Conservation (phyloP, 2,888 invertebrate genomes). For the Callimorpha dominula region DNA sequence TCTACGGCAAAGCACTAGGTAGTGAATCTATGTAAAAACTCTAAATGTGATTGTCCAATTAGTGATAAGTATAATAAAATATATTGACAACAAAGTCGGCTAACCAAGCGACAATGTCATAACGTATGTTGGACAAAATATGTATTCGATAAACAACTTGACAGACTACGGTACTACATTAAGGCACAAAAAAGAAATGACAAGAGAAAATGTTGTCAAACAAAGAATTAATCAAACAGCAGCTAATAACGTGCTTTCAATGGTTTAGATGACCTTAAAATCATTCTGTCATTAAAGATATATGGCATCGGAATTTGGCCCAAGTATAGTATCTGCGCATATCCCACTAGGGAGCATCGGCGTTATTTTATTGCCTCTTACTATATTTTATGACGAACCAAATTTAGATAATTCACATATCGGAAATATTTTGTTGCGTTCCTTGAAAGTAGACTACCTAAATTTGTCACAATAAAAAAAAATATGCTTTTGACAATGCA, state of each 20-base stretch:
- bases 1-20: too few relatives aligned
- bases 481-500: not conserved
- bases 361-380: conserved; percentile 28
- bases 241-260: not conserved
- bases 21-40: too few relatives aligned
- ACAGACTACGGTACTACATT: too few relatives aligned
- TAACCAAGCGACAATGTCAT: too few relatives aligned
- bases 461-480: not conserved
- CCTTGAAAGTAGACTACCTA: not conserved
- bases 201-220: not conserved
- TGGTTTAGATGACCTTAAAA: not conserved
- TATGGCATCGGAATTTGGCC: conserved; percentile 1
- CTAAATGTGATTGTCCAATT: too few relatives aligned
- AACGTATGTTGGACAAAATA: too few relatives aligned
- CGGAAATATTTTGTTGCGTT: not conserved
- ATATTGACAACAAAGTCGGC: too few relatives aligned
- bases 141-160: too few relatives aligned
- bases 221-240: not conserved
- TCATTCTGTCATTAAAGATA: not conserved
- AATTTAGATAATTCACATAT: conserved; percentile 19
- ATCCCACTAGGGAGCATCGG: not conserved
- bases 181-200: not conserved
- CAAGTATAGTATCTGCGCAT: not conserved
- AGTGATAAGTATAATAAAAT: too few relatives aligned
- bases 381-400: conserved; percentile 22